phyloP scores from a whole-genome alignment of 2,888 invertebrate species.

The Drosophila stalkeri region DNA sequence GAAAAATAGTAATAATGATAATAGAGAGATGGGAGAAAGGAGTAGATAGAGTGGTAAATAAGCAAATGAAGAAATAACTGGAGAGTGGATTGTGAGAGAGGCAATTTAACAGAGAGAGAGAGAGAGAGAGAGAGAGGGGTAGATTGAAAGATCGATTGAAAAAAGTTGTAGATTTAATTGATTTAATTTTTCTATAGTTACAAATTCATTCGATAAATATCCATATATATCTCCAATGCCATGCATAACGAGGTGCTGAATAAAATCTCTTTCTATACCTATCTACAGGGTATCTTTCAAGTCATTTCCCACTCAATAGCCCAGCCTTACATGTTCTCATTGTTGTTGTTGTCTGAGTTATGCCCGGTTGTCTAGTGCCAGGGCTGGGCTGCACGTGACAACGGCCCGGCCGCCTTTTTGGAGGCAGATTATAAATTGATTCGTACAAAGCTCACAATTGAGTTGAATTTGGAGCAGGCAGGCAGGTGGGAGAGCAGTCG shows the following conservation, averaged over 20 bases:
- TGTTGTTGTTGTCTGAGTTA: constrained; percentile 29
- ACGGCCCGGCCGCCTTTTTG: constrained; percentile 54
- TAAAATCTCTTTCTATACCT: too few species aligned
- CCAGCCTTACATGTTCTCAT: constrained; percentile 7
- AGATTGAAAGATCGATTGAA: too few species aligned
- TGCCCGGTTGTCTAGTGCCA: constrained; percentile 52
- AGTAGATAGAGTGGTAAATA: too few species aligned
- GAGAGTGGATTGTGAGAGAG: too few species aligned
- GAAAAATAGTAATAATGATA: too few species aligned
- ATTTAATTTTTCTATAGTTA: too few species aligned
- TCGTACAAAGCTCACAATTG: constrained; percentile 79
- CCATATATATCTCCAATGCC: too few species aligned
- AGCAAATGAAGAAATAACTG: too few species aligned
- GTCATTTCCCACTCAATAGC: not conserved
- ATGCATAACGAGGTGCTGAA: too few species aligned
- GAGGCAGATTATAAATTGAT: constrained; percentile 78
- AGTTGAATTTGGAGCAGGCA: constrained; percentile 67
- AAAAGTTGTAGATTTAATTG: too few species aligned
- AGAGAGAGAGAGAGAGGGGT: not conserved
- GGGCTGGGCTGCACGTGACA: constrained; percentile 66
- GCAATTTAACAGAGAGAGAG: not conserved
- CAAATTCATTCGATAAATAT: not conserved
- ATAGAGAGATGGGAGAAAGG: too few species aligned
- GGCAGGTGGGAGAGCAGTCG: constrained; percentile 40
- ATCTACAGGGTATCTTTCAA: not conserved